Base-by-base conservation (phyloP, 2,113 vertebrate species). In the Sapajus apella region DNA sequence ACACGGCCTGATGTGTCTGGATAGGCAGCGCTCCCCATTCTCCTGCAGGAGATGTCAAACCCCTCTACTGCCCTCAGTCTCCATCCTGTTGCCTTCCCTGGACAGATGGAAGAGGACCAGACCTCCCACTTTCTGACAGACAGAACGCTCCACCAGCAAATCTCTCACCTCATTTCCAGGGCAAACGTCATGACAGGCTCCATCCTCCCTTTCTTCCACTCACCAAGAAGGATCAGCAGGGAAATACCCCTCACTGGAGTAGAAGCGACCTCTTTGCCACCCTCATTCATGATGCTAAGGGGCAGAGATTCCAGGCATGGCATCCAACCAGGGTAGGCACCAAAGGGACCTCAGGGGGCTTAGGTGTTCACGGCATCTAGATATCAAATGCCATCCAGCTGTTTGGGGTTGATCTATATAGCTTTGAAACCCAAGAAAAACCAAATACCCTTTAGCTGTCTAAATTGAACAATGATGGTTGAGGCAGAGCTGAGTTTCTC, bases 391-490 rank as follows among this genome's bases (percentile, higher is more conserved):
- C 32, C 66, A 77, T 27, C 47, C 43, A 9, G 55, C 37, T 23
- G 18, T 47, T 50, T 7, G 27, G 20, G 35, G n/a, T 56, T 77
- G 25, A 86, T 52, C 80, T 68, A 20, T 6, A 80, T 0, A 82
- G 73, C 79, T 93, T 25, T 76, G 77, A 92, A 90, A 72, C 52
- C 76, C 27, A 84, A 25, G n/a, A 25, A 81, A 93, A 93, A 14
- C 1, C 23, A 56, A 58, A 77, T 12, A 12, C 43, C 64, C 25
- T 72, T 89, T 75, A 40, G 4, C 76, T 90, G 73, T n/a, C 80
- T 83, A 80, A n/a, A 66, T 5, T 76, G 61, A 76, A 76, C 17
- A 79, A 61, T 47, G 68, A 73, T 17, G 13, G 70, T 11, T 56
- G 30, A 86, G 56, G 40, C 32, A 55, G 83, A 47, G 66, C 56